Base-by-base conservation (phyloP, 1,140 invertebrate genomes). In the Asobara japonica region DNA sequence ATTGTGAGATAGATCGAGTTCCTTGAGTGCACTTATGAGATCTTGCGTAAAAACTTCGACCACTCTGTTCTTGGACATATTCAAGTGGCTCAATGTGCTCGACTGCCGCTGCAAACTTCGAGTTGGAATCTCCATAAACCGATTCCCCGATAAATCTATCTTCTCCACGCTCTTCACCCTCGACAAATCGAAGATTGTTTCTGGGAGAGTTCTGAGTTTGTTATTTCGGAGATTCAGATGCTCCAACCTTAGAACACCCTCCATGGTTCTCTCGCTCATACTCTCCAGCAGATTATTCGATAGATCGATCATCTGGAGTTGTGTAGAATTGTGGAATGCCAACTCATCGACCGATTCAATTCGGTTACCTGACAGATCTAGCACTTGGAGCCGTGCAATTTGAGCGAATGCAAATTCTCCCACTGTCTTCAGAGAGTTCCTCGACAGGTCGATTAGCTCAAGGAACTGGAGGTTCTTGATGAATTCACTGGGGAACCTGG, bases 321-420 rank as follows among this genome's bases (percentile, higher is more conserved):
- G 95, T 0, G 94, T 93, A 0, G 95, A 97, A 81, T 97, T 97
- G 76, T 96, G 93, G 82, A 97, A 97, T 0, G 95, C 93, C 86
- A 94, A 92, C 86, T 96, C 94, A 74, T 92, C 93, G 10, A 97
- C 90, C 67, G 90, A 90, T 78, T 95, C 94, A 73, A 97, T 89
- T 74, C 91, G 86, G 80, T 97, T 97, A 69, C 91, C 81, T 0
- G 91, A 90, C 10, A 97, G 82, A 73, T 93, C 86, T 25, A 97
- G 82, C 1, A 88, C 87, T 68, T 92, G 89, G 1, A 97, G 84
- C 65, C 92, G 89, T 3, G 92, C 92, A 27, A 96, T 87, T 51
- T 94, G 91, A 0, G 95, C 92, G 84, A 97, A 97, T 78, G 95
- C 93, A 74, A 94, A 90, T 80, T 96, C 94, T 69, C 94, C 93